Base-by-base conservation (phyloP, 2,113 vertebrate species). In the Acanthochromis polyacanthus region DNA sequence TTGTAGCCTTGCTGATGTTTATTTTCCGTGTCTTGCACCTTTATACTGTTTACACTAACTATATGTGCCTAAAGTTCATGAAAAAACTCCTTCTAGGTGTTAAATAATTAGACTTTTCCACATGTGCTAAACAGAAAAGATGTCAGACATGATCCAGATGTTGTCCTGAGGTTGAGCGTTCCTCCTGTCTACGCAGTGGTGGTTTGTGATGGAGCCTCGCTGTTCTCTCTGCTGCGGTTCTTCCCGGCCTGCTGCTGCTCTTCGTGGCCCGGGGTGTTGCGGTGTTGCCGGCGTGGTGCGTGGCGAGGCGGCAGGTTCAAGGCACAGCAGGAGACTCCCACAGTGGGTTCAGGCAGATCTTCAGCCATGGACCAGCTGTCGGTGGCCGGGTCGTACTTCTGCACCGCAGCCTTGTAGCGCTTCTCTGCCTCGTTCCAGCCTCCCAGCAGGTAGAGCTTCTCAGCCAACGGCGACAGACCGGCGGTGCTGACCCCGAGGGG, bases 341-440 rank as follows among this genome's bases (percentile, higher is more conserved):
- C 95, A 0, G 94, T 96, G 72, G 95, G 93, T 79, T 97, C 95
- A 0, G 95, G 94, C 43, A 97, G 93, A 11, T 96, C 94, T 69
- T 95, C 93, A 0, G 89, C 94, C 66, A 82, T 8, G 0, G 84
- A 52, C 96, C 96, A 96, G 90, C 91, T 92, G 12, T 96, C 94
- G 0, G 94, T 94, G 57, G 90, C 86, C 0, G 95, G 95, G 75
- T 95, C 90, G 57, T 95, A 97, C 75, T 83, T 92, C 82, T 95
- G 95, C 23, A 96, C 93, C 0, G 93, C 88, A 1, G 94, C 94
- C 90, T 96, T 95, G 83, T 96, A 96, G 50, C 91, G 94, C 89
- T 96, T 96, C 81, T 94, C 89, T 0, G 91, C 92, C 89, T 97
- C 95, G 0, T 96, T 96, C 96, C 96, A 96, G 68, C 96, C 95